Percentiles rank a stretch among this genome's conserved stretches.
These are phyloP conservation scores for Cheilosia vernalis DNA, from an alignment of 2,888 invertebrate species.

Conservation along the genomic window DNA sequence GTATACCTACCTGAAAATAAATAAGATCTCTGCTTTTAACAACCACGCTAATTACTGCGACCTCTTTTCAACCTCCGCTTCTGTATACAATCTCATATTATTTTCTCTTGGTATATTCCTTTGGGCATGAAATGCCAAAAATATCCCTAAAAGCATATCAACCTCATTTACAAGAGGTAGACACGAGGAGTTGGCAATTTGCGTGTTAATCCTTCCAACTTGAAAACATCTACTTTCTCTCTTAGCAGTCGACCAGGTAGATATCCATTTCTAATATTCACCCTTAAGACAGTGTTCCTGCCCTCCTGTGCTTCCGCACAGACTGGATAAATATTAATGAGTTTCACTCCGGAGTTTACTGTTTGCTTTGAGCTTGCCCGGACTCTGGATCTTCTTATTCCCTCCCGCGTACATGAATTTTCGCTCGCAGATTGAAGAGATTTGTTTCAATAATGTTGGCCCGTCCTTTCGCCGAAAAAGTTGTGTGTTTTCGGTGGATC, in stretches of 20 bases:
- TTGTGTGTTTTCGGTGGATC: conserved; percentile 1
- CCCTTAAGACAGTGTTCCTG: conserved; percentile 22
- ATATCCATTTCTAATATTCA: conserved; percentile 47
- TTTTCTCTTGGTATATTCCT: conserved; percentile 28
- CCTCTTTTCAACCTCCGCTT: background rate
- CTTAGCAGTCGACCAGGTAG: conserved; percentile 19
- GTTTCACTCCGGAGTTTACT: conserved; percentile 8
- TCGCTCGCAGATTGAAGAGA: conserved; percentile 47
- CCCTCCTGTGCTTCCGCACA: conserved; percentile 1
- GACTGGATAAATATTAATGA: conserved; percentile 58
- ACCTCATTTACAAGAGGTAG: background rate
- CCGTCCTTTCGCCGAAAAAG: background rate
- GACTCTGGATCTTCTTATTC: too few relatives aligned
- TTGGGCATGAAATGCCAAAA: conserved; percentile 35
- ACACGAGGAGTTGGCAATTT: conserved; percentile 30
- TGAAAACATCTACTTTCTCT: conserved; percentile 7
- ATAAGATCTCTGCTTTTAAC: too few relatives aligned
- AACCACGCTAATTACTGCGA: too few relatives aligned
- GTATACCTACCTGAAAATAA: too few relatives aligned
- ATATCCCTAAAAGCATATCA: background rate
- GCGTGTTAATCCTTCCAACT: conserved; percentile 43
- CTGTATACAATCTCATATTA: background rate
- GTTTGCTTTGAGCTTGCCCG: background rate
- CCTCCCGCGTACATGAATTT: conserved; percentile 18
- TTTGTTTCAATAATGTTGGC: conserved; percentile 56